Base-by-base conservation (phyloP, 2,113 vertebrate species). In the Pelvicachromis taeniatus region DNA sequence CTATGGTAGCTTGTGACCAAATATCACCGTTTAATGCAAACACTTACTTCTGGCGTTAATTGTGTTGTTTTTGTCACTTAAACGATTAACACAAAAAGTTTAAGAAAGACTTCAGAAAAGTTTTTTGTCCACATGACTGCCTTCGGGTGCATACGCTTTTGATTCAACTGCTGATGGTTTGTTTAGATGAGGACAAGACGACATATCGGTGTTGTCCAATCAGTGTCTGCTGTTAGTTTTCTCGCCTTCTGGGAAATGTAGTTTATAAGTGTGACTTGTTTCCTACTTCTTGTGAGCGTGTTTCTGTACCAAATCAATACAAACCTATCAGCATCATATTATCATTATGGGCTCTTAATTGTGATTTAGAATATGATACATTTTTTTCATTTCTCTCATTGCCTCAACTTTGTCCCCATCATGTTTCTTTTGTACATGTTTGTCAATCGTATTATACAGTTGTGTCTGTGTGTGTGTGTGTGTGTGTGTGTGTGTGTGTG, bases 161-260 rank as follows among this genome's bases (percentile, higher is more conserved):
- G 11, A 29, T 61, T 42, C 17, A 73, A 79, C 82, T 88, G 85
- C 82, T 84, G 83, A 65, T 84, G 29, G 82, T 81, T 91, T 88
- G 87, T 92, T 89, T 92, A 87, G 70, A 45, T 23, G 80, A 82
- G 52, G 33, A 1, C 2, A 26, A 79, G 85, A 85, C 61, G 84
- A 53, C 81, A 48, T 3, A 11, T 2, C 3, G 5, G 4, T 10
- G 13, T 35, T 63, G 78, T 70, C 95, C 95, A 96, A 96, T 96
- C 93, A 91, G 68, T 29, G 40, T 17, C 6, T 3, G 1, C 2
- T n/a, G 40, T 4, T 6, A 1, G 23, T 48, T 19, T 50, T 8
- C 35, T 17, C 19, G 89, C 70, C 61, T 86, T 82, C n/a, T 91
- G 93, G 95, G 95, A 91, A 94, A 92, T 92, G 94, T 90, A 92